A percentile compares a stretch with the other conserved stretches of the same genome.
phyloP scores from a whole-genome alignment of 2,113 vertebrate genomes.

The Siniperca chuatsi region DNA sequence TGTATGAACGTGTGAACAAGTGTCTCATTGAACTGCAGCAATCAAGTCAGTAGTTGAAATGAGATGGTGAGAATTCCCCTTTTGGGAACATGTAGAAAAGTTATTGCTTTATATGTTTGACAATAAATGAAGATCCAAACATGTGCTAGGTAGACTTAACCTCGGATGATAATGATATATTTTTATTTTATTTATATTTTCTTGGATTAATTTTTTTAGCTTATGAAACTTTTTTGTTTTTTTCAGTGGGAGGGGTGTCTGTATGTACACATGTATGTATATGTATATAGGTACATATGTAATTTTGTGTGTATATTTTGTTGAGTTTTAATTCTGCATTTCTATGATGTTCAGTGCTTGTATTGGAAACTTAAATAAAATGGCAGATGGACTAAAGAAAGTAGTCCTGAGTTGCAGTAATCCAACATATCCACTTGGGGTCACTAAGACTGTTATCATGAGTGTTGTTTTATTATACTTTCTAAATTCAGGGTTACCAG shows the following conservation, averaged over 20 bases:
- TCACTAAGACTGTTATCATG: slow-evolving; percentile 40
- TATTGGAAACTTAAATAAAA: background rate
- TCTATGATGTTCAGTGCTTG: background rate
- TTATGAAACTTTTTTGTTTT: no score
- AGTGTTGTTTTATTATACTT: background rate
- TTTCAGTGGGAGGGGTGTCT: no score
- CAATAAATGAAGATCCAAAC: background rate
- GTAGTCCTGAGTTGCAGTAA: slow-evolving; percentile 21
- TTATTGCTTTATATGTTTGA: background rate
- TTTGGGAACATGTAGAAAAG: background rate
- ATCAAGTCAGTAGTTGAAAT: background rate
- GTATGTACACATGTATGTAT: background rate
- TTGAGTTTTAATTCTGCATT: background rate
- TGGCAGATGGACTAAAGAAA: background rate
- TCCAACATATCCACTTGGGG: slow-evolving; percentile 51
- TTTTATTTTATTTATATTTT: background rate
- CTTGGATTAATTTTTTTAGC: no score
- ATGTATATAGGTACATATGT: background rate
- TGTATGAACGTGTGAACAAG: background rate
- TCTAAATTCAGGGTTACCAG: background rate
- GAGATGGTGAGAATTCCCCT: background rate
- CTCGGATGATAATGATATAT: background rate
- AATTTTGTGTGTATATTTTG: background rate
- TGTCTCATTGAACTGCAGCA: background rate
- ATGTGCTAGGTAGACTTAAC: no score